Evolutionary conservation across 1,140 invertebrate genomes (phyloP).

Genomic region (Rhagoletis zephyria): DNA sequence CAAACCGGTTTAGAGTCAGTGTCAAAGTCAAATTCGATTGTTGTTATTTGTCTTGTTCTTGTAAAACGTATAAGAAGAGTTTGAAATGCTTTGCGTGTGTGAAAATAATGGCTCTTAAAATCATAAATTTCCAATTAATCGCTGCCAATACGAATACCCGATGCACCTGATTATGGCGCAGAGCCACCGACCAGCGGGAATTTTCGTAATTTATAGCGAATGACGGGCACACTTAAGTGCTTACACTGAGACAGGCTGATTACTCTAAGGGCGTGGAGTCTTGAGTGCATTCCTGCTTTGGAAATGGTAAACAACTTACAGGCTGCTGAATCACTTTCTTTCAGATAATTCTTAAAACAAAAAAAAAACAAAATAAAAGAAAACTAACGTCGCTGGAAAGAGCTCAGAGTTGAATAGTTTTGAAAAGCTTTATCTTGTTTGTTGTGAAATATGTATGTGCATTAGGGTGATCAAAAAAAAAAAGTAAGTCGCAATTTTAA

Average conservation of each 20-base stretch:
- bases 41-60: not conserved
- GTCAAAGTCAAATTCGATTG: constrained; percentile 27
- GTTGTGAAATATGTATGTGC: too few relatives aligned
- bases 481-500: too few relatives aligned
- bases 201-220: not conserved
- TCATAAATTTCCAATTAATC: constrained; percentile 37
- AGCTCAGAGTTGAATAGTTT: too few relatives aligned
- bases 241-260: not conserved
- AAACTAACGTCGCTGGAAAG: too few relatives aligned
- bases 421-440: too few relatives aligned
- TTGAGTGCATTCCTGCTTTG: too few relatives aligned
- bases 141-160: not conserved
- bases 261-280: not conserved
- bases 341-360: too few relatives aligned
- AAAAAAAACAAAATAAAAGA: too few relatives aligned
- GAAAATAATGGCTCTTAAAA: not conserved
- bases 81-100: not conserved
- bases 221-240: not conserved
- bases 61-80: not conserved
- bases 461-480: too few relatives aligned
- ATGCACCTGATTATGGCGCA: not conserved
- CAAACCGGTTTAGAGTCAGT: constrained; percentile 24
- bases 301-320: too few relatives aligned
- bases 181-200: not conserved
- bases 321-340: too few relatives aligned